Conservation (phyloP, 1,140 invertebrate species). For the Aphaenogaster floridana region DNA sequence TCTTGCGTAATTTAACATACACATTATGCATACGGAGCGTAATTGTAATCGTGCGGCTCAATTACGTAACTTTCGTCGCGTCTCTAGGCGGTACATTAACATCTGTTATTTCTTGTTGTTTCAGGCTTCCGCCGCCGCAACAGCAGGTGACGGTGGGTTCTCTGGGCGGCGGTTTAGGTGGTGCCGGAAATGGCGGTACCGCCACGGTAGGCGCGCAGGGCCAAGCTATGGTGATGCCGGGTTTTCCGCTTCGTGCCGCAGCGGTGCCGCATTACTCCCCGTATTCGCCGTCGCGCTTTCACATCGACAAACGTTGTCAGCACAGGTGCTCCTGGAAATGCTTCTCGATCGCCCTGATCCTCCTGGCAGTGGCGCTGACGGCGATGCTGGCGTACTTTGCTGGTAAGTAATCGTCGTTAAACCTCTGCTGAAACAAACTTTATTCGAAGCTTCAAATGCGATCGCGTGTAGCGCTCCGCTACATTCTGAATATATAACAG, state of each 20-base stretch:
- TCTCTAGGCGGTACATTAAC: background rate
- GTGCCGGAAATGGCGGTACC: conserved; percentile 80
- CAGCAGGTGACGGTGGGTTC: conserved; percentile 86
- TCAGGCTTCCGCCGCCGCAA: conserved; percentile 86
- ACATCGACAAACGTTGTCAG: conserved; percentile 97
- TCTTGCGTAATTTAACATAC: background rate
- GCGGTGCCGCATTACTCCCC: conserved; percentile 92
- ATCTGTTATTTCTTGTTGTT: conserved; percentile 71
- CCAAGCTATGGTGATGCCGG: conserved; percentile 92
- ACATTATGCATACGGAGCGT: background rate
- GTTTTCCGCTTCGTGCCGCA: conserved; percentile 91
- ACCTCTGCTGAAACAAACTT: conserved; percentile 31
- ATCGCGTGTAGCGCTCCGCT: background rate
- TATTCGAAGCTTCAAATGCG: background rate
- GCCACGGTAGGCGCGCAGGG: conserved; percentile 85
- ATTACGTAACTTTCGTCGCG: background rate
- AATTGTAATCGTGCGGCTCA: background rate
- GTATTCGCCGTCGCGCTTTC: conserved; percentile 96
- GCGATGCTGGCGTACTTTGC: conserved; percentile 97
- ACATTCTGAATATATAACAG: background rate
- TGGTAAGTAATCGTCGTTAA: conserved; percentile 89
- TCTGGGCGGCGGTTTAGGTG: conserved; percentile 82
- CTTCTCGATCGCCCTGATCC: conserved; percentile 95
- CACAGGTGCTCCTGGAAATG: conserved; percentile 98
- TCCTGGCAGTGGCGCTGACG: conserved; percentile 94